phyloP scores from a whole-genome alignment of 1,140 invertebrate genomes.

The Vanessa atalanta region DNA sequence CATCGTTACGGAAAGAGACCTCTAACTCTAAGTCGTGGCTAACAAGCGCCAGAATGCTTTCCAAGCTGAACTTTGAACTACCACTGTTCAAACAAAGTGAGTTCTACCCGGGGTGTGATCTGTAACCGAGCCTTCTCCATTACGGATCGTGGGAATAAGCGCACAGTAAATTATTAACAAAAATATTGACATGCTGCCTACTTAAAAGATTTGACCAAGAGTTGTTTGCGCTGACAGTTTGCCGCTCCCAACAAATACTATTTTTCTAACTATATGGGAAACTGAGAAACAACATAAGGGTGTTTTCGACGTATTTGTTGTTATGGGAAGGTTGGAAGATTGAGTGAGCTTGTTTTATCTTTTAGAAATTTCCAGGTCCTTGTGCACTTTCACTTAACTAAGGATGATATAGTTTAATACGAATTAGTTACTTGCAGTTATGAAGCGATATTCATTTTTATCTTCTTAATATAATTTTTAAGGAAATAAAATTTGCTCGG shows the following conservation, averaged over 20 bases:
- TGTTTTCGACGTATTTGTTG: conserved; percentile 32
- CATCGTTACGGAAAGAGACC: neutral
- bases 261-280: conserved; percentile 72
- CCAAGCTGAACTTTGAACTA: conserved; percentile 24
- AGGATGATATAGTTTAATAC: neutral
- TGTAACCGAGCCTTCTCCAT: conserved; percentile 60
- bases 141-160: conserved; percentile 68
- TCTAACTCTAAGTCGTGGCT: neutral
- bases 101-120: conserved; percentile 54
- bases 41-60: conserved; percentile 25
- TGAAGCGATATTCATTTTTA: neutral
- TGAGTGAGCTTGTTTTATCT: neutral
- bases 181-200: conserved; percentile 78
- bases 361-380: neutral
- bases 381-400: neutral
- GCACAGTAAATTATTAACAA: conserved; percentile 77
- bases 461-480: too few relatives aligned
- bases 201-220: conserved; percentile 75
- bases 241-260: conserved; percentile 68
- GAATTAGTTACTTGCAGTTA: neutral
- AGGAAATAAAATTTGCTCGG: too few relatives aligned
- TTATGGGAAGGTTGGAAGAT: conserved; percentile 20
- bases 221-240: conserved; percentile 70
- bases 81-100: conserved; percentile 42
- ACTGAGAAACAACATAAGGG: conserved; percentile 31